Evolutionary conservation across 1,140 invertebrate species (phyloP), one percentile per base, ranked within the genome.

Genomic region (Calliphora vicina): DNA sequence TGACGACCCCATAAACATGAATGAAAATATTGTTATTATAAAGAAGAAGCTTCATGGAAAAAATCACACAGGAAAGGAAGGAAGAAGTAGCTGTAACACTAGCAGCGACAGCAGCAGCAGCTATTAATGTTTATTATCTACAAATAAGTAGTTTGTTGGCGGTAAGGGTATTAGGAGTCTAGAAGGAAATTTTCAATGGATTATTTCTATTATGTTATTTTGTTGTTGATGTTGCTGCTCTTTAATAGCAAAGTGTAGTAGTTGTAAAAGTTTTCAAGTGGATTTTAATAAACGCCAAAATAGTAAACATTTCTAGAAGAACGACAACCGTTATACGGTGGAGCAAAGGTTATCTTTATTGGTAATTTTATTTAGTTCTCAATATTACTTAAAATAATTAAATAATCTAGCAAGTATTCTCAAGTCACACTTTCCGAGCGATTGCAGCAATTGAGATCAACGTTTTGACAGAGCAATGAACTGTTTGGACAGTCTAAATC

Each of bases 281-380:
- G 81, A 84, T 84, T 84, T 84, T 84, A 82, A 84, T 84, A 84
- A 84, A 82, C 76, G 83, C 35, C 76, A 43, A 76, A 71, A 71
- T 25, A 20, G 42, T 27, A 45, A 72, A 67, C 50, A 71, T 20
- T 35, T 73, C 13, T 29, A 35, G 25, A 74, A 74, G 23, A 26
- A 10, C 20, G 27, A 26, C 17, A 20, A 72, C 8, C 23, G 57
- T 67, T 23, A 35, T 8, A 35, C 35, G 10, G 35, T 35, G 35
- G 35, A 8, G 1, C 35, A 35, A 2, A 35, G 10, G 35, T 0
- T 5, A 35, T 8, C 6, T 5, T 35, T 35, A 35, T 35, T 35
- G 35, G 10, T n/a, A 35, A 35, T 35, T 35, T 35, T 35, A 6
- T 35, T 35, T 35, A 35, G 0, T 35, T 35, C 35, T 35, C 5